A percentile compares a stretch with the other conserved stretches of the same genome.
Conservation (phyloP, 2,797 vertebrate genomes). For the Squalus acanthias region DNA sequence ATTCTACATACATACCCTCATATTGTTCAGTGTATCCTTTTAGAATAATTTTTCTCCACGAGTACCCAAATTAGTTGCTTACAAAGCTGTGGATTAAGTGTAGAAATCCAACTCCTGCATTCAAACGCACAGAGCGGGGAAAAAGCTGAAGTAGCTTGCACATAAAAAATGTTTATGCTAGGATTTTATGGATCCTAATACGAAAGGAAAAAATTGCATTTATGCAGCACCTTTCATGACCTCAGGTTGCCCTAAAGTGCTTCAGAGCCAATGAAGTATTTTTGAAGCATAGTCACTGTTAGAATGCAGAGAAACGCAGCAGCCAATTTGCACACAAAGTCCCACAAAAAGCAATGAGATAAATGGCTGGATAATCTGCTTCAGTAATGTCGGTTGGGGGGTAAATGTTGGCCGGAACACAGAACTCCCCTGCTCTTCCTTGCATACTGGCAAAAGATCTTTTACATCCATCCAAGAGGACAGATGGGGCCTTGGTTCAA, state of each 20-base stretch:
- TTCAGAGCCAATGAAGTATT: neutral
- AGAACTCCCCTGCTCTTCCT: neutral
- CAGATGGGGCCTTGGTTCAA: neutral
- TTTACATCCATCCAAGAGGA: neutral
- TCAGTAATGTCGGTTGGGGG: neutral
- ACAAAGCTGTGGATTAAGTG: neutral
- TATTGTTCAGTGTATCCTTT: neutral
- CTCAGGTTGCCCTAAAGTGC: neutral
- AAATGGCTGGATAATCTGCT: neutral
- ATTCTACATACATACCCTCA: neutral
- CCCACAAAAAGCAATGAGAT: neutral
- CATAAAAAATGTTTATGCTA: neutral
- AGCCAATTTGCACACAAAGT: neutral
- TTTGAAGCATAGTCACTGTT: neutral
- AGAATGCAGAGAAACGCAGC: neutral
- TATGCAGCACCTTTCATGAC: neutral
- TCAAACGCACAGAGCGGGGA: neutral
- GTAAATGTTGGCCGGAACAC: neutral
- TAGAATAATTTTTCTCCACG: neutral
- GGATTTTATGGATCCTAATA: neutral
- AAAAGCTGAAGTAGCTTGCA: neutral
- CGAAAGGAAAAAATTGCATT: neutral
- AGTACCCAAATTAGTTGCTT: neutral
- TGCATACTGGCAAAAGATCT: neutral
- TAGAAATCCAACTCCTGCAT: neutral